Base-by-base conservation (phyloP, 1,140 invertebrate genomes). In the Dinothrombium tinctorium region DNA sequence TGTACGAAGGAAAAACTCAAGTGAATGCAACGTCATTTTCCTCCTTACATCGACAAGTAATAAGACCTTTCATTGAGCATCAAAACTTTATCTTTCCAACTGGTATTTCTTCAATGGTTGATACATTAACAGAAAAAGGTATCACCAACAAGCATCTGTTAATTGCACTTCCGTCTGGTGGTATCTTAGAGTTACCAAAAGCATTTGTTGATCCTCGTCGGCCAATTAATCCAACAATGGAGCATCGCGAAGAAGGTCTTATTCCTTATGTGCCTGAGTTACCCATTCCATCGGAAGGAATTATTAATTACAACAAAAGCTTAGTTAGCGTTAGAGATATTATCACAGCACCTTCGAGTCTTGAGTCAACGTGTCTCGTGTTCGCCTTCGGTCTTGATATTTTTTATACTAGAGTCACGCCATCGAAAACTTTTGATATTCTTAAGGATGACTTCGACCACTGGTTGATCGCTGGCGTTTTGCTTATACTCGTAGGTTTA, bases 401-500 rank as follows among this genome's bases (percentile, higher is more conserved):
- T 31, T 99, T 90, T 63, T 95, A 86, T 62, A 95, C 90, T 2
- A 68, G 86, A 50, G 81, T 98, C 24, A 77, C 80, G 35, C 94
- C 94, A 17, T 95, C 87, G 9, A 92, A 92, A 57, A 96, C 86
- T 25, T 99, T 98, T 62, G 94, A 99, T 61, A 73, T 98, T 24
- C 62, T 99, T 9, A 99, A 98, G 57, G 94, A 99, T 59, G 92
- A 99, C 61, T 99, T 99, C 65, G 92, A 99, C 61, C 86, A 95
- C 61, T 75, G 76, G 55, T 68, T 99, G 35, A 98, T 99, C 48
- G 71, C 76, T 24, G 69, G 78, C 49, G 89, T 96, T 21, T 63
- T 96, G 21, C 54, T 71, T 24, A 79, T 69, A 21, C 70, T 98
- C 41, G 65, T 82, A 42, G 59, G 77, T 21, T 76, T 81, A 23